Evolutionary conservation across 2,888 invertebrate species (phyloP), one percentile per base, ranked within the genome.

Genomic region (Agrochola lychnidis): DNA sequence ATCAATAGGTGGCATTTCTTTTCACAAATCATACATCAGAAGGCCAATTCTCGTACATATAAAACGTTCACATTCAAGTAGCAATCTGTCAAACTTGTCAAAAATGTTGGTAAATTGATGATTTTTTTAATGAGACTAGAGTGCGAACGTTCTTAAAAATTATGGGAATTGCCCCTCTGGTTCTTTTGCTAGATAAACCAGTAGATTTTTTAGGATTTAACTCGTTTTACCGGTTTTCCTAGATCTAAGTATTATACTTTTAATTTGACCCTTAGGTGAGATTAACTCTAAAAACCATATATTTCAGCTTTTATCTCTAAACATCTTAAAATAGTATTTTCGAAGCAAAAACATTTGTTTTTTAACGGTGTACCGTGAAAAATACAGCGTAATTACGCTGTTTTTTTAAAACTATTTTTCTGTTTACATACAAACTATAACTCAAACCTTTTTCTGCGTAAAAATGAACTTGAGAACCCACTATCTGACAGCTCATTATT

Each of bases 401-500:
- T 36, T 36, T 36, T 36, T 36, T 4, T 36, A 2, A 36, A 36
- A 36, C 36, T 2, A 4, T 36, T 36, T 36, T 36, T 36, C 36
- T 36, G 36, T 36, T 36, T 36, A 36, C 4, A 57, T 7, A 36
- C 56, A 30, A 45, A 67, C 36, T 62, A 40, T 57, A 59, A 51
- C 66, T 57, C 51, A 59, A n/a, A 19, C 12, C 14, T 36, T 64
- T 70, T 51, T 40, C 40, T 48, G 45, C 56, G 79, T 61, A 68
- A 71, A 83, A 71, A 57, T 62, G 36, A 69, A 66, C 63, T 53
- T 45, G 12, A 69, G 45, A 68, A 25, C 16, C 57, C 63, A 36
- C 51, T 14, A 61, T 57, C 68, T 68, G 68, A 79, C 79, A 79
- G 68, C 16, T 73, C 64, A 53, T 83, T 78, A 86, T 64, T 73